Conservation (phyloP, 2,888 invertebrate species). For the Apamea monoglypha region DNA sequence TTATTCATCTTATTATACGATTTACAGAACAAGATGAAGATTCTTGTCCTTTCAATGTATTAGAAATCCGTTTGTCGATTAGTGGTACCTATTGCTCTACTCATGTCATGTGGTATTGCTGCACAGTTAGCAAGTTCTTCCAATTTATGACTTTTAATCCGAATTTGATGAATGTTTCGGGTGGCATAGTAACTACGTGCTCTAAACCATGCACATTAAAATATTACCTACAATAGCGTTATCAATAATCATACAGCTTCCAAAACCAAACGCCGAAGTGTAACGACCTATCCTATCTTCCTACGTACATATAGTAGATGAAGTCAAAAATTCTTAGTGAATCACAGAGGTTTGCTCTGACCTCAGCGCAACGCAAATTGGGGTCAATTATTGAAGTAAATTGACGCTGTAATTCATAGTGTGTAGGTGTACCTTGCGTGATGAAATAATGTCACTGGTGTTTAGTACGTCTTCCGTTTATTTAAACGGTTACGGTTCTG, state of each 20-base stretch:
- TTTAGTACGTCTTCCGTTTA: slow-evolving; percentile 54
- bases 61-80: background rate
- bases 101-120: background rate
- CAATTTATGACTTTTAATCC: background rate
- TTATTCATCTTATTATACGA: background rate
- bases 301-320: slow-evolving; percentile 45
- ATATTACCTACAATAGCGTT: background rate
- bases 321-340: slow-evolving; percentile 65
- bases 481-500: slow-evolving; percentile 27
- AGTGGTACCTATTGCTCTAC: background rate
- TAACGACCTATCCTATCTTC: slow-evolving; percentile 50
- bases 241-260: background rate
- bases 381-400: slow-evolving; percentile 69
- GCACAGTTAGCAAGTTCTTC: background rate
- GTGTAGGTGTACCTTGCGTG: slow-evolving; percentile 65
- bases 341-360: slow-evolving; percentile 66
- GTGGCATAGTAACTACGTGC: background rate
- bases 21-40: background rate
- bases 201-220: background rate
- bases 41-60: background rate
- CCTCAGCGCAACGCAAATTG: slow-evolving; percentile 64
- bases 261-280: slow-evolving; percentile 15
- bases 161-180: background rate
- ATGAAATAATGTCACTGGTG: slow-evolving; percentile 63
- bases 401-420: slow-evolving; percentile 65